Evolutionary conservation across 2,797 vertebrate species (phyloP).

Genomic region (Eidolon dupreanum): DNA sequence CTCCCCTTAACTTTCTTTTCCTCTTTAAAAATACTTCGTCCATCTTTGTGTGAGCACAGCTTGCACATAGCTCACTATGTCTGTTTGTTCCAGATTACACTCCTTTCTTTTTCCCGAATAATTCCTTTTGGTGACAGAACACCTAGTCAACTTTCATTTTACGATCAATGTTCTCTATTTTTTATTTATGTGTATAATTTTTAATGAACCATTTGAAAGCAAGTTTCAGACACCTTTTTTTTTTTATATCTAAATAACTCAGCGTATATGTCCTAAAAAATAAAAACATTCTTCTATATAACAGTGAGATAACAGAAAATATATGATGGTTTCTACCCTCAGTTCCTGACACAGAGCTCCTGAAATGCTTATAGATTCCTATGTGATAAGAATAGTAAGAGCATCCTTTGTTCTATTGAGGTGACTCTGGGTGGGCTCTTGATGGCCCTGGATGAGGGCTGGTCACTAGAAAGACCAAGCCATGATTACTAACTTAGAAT

Average conservation of each 20-base stretch:
- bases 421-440: neutral
- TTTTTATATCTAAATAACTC: neutral
- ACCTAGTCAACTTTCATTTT: neutral
- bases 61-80: neutral
- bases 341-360: neutral
- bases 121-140: neutral
- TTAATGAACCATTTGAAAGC: neutral
- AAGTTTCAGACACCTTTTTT: neutral
- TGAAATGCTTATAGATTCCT: neutral
- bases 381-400: neutral
- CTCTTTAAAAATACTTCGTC: neutral
- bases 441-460: neutral
- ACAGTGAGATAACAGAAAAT: neutral
- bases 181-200: neutral
- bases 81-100: neutral
- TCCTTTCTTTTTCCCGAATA: neutral
- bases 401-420: neutral
- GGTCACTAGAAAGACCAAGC: neutral
- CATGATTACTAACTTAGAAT: neutral
- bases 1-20: neutral
- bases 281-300: neutral
- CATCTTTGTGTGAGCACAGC: neutral
- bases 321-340: neutral
- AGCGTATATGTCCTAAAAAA: neutral
- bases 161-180: neutral